phyloP scores from a whole-genome alignment of 2,797 vertebrate species.

The Sarcoramphus papa region DNA sequence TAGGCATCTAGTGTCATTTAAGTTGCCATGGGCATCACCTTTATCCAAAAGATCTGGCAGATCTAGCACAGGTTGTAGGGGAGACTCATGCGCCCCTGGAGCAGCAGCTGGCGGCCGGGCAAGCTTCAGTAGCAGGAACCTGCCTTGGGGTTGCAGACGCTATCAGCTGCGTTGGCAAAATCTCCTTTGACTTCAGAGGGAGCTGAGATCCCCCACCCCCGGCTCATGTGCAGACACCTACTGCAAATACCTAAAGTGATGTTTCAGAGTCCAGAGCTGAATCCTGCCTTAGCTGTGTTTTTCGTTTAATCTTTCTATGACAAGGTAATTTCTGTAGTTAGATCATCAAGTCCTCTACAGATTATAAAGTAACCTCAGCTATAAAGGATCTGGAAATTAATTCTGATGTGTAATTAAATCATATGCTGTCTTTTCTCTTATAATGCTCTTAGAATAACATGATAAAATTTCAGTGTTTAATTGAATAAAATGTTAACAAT shows the following conservation, averaged over 20 bases:
- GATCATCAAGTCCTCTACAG: not conserved
- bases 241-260: not conserved
- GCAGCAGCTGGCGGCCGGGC: not conserved
- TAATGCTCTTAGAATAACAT: not conserved
- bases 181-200: not conserved
- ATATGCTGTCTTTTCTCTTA: not conserved
- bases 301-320: not conserved
- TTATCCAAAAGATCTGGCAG: not conserved
- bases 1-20: not conserved
- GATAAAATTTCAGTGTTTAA: not conserved
- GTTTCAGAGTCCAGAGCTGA: not conserved
- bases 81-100: not conserved
- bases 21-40: not conserved
- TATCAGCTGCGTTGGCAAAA: not conserved
- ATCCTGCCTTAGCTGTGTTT: not conserved
- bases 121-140: fast-evolving
- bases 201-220: not conserved
- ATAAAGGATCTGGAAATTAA: not conserved
- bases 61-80: not conserved
- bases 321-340: not conserved
- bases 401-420: not conserved
- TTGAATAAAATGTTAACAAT: not conserved
- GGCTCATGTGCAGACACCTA: fast-evolving
- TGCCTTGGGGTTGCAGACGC: not conserved
- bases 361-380: not conserved